phyloP scores from a whole-genome alignment of 2,888 invertebrate genomes.

The Aelia acuminata region DNA sequence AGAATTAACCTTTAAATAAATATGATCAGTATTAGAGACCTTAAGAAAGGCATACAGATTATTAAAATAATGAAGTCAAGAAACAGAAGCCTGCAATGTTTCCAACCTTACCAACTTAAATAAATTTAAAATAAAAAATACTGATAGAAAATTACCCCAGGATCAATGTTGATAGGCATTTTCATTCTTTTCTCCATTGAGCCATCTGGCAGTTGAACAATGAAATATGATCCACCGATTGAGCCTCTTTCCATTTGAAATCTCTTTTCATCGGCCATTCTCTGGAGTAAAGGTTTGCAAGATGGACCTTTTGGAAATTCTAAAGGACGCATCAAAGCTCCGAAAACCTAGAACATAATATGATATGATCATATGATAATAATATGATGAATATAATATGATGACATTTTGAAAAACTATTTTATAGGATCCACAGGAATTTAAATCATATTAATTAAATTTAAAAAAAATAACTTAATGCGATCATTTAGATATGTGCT shows the following conservation, averaged over 20 bases:
- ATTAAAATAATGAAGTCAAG: not conserved
- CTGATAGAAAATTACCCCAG: constrained; percentile 74
- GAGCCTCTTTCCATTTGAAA: constrained; percentile 92
- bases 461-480: not conserved
- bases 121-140: constrained; percentile 68
- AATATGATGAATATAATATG: too few relatives aligned
- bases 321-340: constrained; percentile 85
- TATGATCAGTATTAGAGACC: constrained; percentile 28
- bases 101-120: not conserved
- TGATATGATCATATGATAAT: too few relatives aligned
- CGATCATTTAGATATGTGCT: not conserved
- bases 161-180: constrained; percentile 92
- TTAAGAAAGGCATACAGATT: not conserved
- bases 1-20: constrained; percentile 36
- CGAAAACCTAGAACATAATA: constrained; percentile 74
- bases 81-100: not conserved
- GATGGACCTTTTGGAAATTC: constrained; percentile 79
- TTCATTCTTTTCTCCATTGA: constrained; percentile 91
- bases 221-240: constrained; percentile 88
- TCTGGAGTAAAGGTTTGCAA: constrained; percentile 86
- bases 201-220: constrained; percentile 90
- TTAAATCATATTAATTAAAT: too few relatives aligned
- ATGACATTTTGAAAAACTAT: too few relatives aligned
- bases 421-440: too few relatives aligned
- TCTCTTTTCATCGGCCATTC: constrained; percentile 94